A percentile compares a stretch with the other conserved stretches of the same genome.
phyloP scores from a whole-genome alignment of 2,888 invertebrate species.

The Neoascia interrupta region DNA sequence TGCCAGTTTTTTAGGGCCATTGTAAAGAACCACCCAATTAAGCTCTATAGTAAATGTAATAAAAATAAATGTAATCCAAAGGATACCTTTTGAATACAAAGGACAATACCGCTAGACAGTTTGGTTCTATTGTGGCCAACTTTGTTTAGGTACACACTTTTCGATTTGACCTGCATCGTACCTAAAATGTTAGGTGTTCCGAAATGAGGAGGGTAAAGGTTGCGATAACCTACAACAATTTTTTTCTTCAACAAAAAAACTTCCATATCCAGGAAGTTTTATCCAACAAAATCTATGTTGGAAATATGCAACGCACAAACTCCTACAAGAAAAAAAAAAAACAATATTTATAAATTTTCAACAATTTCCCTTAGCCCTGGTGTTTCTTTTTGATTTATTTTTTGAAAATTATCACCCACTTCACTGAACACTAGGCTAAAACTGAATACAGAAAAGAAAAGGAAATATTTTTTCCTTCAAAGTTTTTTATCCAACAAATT shows the following conservation, averaged over 20 bases:
- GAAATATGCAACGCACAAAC: conserved; percentile 35
- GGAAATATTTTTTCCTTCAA: neutral
- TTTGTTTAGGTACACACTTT: conserved; percentile 37
- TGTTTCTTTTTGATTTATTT: conserved; percentile 16
- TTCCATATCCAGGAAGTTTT: conserved; percentile 56
- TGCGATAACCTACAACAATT: conserved; percentile 19
- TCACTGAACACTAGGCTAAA: conserved; percentile 51
- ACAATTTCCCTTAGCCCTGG: conserved; percentile 8
- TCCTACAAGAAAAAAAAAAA: neutral
- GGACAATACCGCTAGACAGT: too few relatives aligned
- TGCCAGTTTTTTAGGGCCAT: neutral
- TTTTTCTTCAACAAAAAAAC: conserved; percentile 54
- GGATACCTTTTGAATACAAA: too few relatives aligned
- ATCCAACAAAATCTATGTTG: conserved; percentile 48
- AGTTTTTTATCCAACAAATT: too few relatives aligned
- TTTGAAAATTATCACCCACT: conserved; percentile 48
- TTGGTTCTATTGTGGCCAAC: too few relatives aligned
- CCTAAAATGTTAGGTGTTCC: conserved; percentile 13
- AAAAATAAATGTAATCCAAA: too few relatives aligned
- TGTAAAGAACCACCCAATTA: neutral
- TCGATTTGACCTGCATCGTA: conserved; percentile 16
- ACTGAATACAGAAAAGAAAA: conserved; percentile 42
- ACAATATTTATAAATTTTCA: conserved; percentile 43
- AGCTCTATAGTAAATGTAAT: neutral
- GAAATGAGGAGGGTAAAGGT: conserved; percentile 12